phyloP scores from a whole-genome alignment of 1,140 invertebrate species.

The Camponotus vicinus region DNA sequence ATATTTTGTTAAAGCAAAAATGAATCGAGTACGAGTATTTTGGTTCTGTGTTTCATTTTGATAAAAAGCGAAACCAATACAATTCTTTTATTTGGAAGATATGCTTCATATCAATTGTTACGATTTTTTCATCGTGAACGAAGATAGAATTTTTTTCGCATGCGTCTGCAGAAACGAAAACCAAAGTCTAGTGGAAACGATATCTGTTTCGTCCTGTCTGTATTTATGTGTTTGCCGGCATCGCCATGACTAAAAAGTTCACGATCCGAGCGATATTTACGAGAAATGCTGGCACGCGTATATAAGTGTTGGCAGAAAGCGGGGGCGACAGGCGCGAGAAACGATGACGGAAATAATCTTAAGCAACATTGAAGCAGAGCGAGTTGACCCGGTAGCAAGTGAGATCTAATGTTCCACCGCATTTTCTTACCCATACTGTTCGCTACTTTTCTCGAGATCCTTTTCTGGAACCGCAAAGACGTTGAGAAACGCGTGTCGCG shows the following conservation, averaged over 20 bases:
- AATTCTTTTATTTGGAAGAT: not conserved
- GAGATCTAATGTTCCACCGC: not conserved
- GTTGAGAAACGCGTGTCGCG: not conserved
- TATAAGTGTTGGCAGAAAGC: slow-evolving; percentile 27
- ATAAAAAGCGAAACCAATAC: not conserved
- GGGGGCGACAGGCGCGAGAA: slow-evolving; percentile 50
- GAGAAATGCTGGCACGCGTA: slow-evolving; percentile 38
- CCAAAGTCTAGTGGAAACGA: not conserved
- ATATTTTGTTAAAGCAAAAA: no score
- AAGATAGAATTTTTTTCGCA: not conserved
- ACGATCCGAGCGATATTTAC: slow-evolving; percentile 48
- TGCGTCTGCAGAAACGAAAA: not conserved
- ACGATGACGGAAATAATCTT: slow-evolving; percentile 60
- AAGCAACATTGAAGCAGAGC: slow-evolving; percentile 22
- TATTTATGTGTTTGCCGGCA: not conserved
- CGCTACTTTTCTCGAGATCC: slow-evolving; percentile 16
- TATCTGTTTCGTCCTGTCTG: not conserved
- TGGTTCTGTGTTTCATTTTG: no score
- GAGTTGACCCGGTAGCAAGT: slow-evolving; percentile 18
- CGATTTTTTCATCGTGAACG: not conserved
- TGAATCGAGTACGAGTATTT: no score
- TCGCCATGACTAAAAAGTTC: slow-evolving; percentile 42
- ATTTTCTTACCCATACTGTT: not conserved
- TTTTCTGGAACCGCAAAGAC: slow-evolving; percentile 1
- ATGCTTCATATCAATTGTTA: not conserved